phyloP scores from a whole-genome alignment of 2,888 invertebrate genomes.

The Leptinotarsa juncta region DNA sequence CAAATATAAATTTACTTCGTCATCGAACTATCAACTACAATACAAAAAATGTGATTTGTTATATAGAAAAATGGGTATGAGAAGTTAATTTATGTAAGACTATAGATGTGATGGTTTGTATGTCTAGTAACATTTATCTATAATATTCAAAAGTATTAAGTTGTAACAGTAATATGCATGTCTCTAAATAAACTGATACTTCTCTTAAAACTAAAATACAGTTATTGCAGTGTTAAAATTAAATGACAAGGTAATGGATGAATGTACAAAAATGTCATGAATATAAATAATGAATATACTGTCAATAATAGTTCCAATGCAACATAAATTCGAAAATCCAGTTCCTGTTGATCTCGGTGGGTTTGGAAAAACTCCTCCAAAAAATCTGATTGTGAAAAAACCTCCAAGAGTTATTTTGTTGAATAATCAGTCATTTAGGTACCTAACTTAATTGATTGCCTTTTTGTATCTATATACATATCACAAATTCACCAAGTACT shows the following conservation, averaged over 20 bases:
- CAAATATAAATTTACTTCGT: slow-evolving; percentile 48
- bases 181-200: slow-evolving; percentile 10
- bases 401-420: not conserved
- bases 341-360: not conserved
- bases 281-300: slow-evolving; percentile 22
- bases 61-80: slow-evolving; percentile 41
- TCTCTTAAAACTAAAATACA: slow-evolving; percentile 2
- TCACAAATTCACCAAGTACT: not conserved
- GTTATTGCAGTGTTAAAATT: slow-evolving; percentile 16
- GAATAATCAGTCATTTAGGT: slow-evolving; percentile 1
- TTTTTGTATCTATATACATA: slow-evolving; percentile 8
- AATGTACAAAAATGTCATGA: slow-evolving; percentile 20
- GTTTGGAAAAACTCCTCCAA: not conserved
- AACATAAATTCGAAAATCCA: slow-evolving; percentile 4
- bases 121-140: slow-evolving; percentile 27
- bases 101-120: slow-evolving; percentile 22
- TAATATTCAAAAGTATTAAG: slow-evolving; percentile 21
- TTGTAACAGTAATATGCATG: slow-evolving; percentile 6
- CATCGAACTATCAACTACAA: slow-evolving; percentile 43
- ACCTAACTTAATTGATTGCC: slow-evolving; percentile 2
- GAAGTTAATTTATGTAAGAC: slow-evolving; percentile 39
- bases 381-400: no score
- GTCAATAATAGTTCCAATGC: slow-evolving; percentile 16
- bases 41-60: slow-evolving; percentile 47
- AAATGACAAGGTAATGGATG: not conserved